Percentiles rank a stretch among this genome's conserved stretches.
phyloP scores from a whole-genome alignment of 2,888 invertebrate genomes.

The Aphodius sticticus region DNA sequence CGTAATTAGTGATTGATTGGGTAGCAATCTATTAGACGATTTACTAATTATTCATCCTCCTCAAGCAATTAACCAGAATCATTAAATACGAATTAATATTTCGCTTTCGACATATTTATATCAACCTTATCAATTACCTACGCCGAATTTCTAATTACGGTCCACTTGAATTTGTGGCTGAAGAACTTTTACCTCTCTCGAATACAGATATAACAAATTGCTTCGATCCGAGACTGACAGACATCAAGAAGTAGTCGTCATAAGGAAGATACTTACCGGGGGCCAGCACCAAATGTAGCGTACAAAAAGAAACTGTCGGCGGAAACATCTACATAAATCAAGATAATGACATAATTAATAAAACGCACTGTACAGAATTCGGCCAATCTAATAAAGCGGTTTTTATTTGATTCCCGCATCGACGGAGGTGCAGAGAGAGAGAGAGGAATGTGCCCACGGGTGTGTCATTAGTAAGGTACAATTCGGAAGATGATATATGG shows the following conservation, averaged over 20 bases:
- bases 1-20: not conserved
- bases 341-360: slow-evolving; percentile 37
- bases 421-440: not conserved
- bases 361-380: slow-evolving; percentile 28
- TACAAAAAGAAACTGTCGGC: slow-evolving; percentile 27
- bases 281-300: not conserved
- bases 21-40: not conserved
- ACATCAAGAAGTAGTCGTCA: not conserved
- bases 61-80: not conserved
- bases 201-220: not conserved
- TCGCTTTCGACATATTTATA: not conserved
- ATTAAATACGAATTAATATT: slow-evolving; percentile 4
- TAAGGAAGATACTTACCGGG: not conserved
- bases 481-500: slow-evolving; percentile 30
- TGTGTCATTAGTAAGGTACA: slow-evolving; percentile 11
- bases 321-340: slow-evolving; percentile 34
- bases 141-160: not conserved
- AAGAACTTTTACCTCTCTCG: not conserved
- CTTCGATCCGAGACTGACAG: not conserved
- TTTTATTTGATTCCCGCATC: slow-evolving; percentile 25
- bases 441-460: slow-evolving; percentile 26
- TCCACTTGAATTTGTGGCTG: not conserved
- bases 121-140: not conserved
- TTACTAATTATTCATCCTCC: not conserved
- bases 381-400: slow-evolving; percentile 31